These are phyloP conservation scores for Herpailurus yagouaroundi DNA, from an alignment of 2,113 vertebrate species.

Conservation along the genomic window DNA sequence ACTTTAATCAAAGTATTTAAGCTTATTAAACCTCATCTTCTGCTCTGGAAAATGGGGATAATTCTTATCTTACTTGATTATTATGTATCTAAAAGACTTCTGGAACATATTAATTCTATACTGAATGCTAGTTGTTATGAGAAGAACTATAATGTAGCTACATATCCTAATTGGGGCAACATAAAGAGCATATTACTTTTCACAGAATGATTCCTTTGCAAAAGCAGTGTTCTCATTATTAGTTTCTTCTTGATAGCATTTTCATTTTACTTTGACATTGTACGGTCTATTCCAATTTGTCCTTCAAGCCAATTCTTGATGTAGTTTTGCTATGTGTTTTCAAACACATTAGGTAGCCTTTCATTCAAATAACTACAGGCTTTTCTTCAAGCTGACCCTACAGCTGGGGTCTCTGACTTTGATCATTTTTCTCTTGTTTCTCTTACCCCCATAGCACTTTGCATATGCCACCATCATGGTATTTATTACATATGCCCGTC, in stretches of 20 bases:
- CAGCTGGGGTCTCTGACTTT: neutral
- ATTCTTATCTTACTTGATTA: neutral
- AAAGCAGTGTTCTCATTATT: neutral
- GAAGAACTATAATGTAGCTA: neutral
- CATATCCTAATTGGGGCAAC: neutral
- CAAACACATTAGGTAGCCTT: neutral
- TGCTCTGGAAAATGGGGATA: neutral
- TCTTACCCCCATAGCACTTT: neutral
- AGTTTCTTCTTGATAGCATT: slow-evolving; percentile 9
- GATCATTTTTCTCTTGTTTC: neutral
- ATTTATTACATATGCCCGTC: slow-evolving; percentile 8
- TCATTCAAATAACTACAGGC: neutral
- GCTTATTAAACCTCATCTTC: neutral
- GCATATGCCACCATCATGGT: neutral
- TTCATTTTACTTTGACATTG: neutral
- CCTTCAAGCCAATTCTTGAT: neutral
- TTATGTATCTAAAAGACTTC: neutral
- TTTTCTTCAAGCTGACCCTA: neutral
- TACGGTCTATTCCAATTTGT: neutral
- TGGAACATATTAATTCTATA: neutral
- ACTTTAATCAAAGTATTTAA: neutral
- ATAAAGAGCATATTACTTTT: slow-evolving; percentile 8
- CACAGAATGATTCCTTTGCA: neutral
- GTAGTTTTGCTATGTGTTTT: neutral
- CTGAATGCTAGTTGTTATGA: slow-evolving; percentile 12